Percentiles rank a stretch among this genome's conserved stretches.
Evolutionary conservation across 2,113 vertebrate species (phyloP).

Genomic region (Bagarius yarrelli): DNA sequence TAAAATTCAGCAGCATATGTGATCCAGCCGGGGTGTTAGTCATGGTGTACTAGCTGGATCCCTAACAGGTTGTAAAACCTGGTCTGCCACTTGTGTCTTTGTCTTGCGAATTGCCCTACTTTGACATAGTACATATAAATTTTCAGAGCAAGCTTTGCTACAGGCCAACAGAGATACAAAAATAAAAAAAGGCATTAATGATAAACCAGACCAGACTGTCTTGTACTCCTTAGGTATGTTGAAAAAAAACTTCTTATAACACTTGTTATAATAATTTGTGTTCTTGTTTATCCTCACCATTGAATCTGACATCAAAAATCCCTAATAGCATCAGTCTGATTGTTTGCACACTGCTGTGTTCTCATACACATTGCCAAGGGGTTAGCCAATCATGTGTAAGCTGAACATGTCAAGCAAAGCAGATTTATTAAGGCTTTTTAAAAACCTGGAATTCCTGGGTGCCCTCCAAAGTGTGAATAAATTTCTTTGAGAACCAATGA

Average conservation of each 20-base stretch:
- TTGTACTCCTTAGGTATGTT: background rate
- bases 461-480: constrained; percentile 36
- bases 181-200: constrained; percentile 10
- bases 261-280: background rate
- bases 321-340: background rate
- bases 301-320: constrained; percentile 11
- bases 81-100: constrained; percentile 67
- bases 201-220: constrained; percentile 36
- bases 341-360: constrained; percentile 15
- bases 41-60: constrained; percentile 73
- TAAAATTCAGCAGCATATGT: constrained; percentile 76
- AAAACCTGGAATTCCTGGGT: constrained; percentile 43
- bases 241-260: background rate
- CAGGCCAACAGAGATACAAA: constrained; percentile 61
- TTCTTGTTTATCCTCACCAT: background rate
- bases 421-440: constrained; percentile 42
- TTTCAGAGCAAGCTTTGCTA: constrained; percentile 59
- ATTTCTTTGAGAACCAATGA: constrained; percentile 44
- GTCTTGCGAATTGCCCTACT: constrained; percentile 55
- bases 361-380: background rate
- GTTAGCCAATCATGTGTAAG: constrained; percentile 7
- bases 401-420: constrained; percentile 20
- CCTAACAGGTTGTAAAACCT: constrained; percentile 78
- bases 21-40: constrained; percentile 75
- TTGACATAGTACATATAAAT: constrained; percentile 64